These are phyloP conservation scores for Camponotus pennsylvanicus DNA, from an alignment of 1,140 invertebrate genomes.

Conservation along the genomic window DNA sequence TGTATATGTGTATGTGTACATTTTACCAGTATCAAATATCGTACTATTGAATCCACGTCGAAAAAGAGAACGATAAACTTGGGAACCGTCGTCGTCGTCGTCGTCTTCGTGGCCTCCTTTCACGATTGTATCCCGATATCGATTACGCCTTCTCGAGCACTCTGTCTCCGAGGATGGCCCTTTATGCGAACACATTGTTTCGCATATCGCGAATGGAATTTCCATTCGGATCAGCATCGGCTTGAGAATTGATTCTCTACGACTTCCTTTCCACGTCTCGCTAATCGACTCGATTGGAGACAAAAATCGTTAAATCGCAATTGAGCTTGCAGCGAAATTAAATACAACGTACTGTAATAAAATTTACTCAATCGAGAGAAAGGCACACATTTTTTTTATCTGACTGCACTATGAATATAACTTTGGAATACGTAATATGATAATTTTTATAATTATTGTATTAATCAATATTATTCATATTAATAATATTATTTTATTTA, in stretches of 20 bases:
- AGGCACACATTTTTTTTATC: background rate
- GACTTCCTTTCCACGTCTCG: constrained; percentile 35
- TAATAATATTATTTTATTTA: background rate
- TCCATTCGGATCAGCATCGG: constrained; percentile 52
- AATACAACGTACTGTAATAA: background rate
- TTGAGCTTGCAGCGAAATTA: background rate
- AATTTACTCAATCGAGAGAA: background rate
- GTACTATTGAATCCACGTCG: constrained; percentile 40
- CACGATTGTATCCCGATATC: constrained; percentile 46
- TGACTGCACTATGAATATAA: background rate
- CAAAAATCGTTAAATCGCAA: background rate
- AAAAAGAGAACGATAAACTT: constrained; percentile 56
- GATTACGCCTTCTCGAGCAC: constrained; percentile 43
- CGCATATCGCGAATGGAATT: constrained; percentile 60
- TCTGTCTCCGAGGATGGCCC: constrained; percentile 42
- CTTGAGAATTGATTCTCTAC: constrained; percentile 32
- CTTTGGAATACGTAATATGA: background rate
- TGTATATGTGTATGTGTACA: background rate
- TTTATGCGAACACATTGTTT: constrained; percentile 65
- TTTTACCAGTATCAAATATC: constrained; percentile 47
- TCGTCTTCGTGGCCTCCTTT: constrained; percentile 24
- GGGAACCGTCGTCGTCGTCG: constrained; percentile 29
- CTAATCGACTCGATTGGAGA: background rate
- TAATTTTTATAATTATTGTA: background rate
- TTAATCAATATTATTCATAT: background rate